A percentile compares a stretch with the other conserved stretches of the same genome.
phyloP scores from a whole-genome alignment of 2,888 invertebrate genomes.

The Pandemis heparana region DNA sequence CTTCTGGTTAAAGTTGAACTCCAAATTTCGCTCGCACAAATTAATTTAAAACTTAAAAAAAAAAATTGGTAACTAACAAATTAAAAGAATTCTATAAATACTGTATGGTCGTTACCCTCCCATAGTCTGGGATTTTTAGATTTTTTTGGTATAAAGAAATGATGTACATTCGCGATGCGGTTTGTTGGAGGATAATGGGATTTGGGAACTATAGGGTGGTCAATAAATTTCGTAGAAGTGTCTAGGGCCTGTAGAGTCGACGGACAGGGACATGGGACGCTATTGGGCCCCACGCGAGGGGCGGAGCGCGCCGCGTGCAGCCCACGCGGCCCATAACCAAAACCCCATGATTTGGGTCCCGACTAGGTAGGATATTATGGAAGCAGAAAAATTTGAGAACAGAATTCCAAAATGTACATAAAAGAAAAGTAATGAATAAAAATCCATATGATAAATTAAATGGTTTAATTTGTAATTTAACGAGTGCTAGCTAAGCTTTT shows the following conservation, averaged over 20 bases:
- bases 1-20: background rate
- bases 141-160: background rate
- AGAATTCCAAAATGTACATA: background rate
- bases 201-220: slow-evolving; percentile 32
- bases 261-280: slow-evolving; percentile 54
- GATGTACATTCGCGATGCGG: slow-evolving; percentile 51
- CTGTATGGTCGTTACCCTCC: background rate
- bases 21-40: slow-evolving; percentile 31
- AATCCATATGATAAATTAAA: slow-evolving; percentile 6
- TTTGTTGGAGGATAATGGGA: slow-evolving; percentile 44
- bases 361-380: background rate
- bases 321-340: slow-evolving; percentile 46
- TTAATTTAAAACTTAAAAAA: background rate
- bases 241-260: slow-evolving; percentile 48
- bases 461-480: background rate
- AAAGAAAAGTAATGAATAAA: slow-evolving; percentile 9
- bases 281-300: slow-evolving; percentile 62
- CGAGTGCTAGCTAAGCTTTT: slow-evolving; percentile 4
- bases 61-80: too few species aligned
- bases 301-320: slow-evolving; percentile 60
- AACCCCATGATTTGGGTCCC: slow-evolving; percentile 3
- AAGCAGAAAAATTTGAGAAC: background rate
- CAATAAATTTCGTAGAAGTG: slow-evolving; percentile 51
- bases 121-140: background rate
- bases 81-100: background rate